A percentile compares a stretch with the other conserved stretches of the same genome.
phyloP scores from a whole-genome alignment of 1,140 invertebrate genomes.

The silkworm (Bombyx mori) region DNA sequence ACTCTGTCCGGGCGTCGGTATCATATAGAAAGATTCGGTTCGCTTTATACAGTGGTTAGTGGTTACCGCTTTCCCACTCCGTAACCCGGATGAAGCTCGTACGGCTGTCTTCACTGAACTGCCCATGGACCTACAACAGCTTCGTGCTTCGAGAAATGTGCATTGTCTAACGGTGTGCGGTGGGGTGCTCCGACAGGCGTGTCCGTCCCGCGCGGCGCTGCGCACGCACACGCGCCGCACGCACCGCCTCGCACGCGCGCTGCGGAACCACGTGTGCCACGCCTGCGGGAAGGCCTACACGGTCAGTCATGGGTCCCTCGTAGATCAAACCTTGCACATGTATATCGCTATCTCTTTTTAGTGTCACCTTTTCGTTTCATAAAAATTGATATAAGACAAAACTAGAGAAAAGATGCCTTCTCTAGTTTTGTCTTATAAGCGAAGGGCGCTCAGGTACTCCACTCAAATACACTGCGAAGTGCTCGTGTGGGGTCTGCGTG shows the following conservation, averaged over 20 bases:
- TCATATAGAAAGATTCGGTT: neutral
- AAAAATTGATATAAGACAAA: neutral
- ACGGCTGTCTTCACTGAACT: no score
- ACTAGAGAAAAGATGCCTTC: neutral
- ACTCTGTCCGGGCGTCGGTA: no score
- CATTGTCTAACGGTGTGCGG: neutral
- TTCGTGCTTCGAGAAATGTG: no score
- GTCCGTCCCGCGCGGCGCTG: slow-evolving; percentile 41
- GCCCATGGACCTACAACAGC: no score
- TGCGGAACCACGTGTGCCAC: slow-evolving; percentile 45
- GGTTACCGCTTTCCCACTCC: no score
- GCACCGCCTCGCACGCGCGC: slow-evolving; percentile 16
- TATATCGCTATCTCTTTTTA: no score
- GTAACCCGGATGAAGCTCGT: no score
- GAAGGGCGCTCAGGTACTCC: no score
- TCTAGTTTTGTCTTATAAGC: neutral
- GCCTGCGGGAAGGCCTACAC: slow-evolving; percentile 48
- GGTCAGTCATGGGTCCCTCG: slow-evolving; percentile 20
- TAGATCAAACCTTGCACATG: no score
- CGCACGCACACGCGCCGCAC: slow-evolving; percentile 31
- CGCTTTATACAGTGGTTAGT: neutral
- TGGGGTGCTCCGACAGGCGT: slow-evolving; percentile 23
- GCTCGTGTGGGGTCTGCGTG: no score
- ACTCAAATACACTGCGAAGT: no score
- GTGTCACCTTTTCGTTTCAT: neutral